A percentile compares a stretch with the other conserved stretches of the same genome.
Evolutionary conservation across 1,140 invertebrate genomes (phyloP).

Genomic region (Drosophila punjabiensis): DNA sequence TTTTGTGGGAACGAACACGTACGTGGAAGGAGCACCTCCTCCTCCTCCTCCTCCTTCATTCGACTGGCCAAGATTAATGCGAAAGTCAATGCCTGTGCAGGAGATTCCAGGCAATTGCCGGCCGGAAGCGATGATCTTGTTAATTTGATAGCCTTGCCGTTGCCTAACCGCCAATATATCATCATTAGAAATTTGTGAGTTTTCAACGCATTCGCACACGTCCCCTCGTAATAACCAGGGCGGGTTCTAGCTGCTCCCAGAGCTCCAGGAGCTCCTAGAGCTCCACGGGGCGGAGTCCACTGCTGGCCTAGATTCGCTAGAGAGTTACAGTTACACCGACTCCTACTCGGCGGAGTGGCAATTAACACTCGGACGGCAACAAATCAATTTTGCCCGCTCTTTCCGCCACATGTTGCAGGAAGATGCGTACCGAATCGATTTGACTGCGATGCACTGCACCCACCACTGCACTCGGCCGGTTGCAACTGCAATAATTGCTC

Average conservation of each 20-base stretch:
- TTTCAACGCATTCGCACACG: constrained; percentile 78
- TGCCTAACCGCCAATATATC: constrained; percentile 62
- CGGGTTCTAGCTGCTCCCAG: neutral
- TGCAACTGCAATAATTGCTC: constrained; percentile 54
- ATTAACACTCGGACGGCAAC: constrained; percentile 82
- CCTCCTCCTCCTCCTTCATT: neutral
- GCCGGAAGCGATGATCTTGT: constrained; percentile 82
- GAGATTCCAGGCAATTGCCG: constrained; percentile 46
- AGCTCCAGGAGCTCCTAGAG: neutral
- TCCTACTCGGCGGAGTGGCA: constrained; percentile 60
- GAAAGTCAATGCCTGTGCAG: constrained; percentile 57
- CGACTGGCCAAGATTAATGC: constrained; percentile 66
- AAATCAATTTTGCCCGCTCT: constrained; percentile 79
- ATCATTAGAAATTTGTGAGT: constrained; percentile 82
- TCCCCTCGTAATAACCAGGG: constrained; percentile 55
- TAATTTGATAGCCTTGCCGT: constrained; percentile 76
- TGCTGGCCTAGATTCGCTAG: constrained; percentile 41
- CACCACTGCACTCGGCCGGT: neutral
- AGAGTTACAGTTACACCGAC: constrained; percentile 53
- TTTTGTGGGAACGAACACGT: constrained; percentile 54
- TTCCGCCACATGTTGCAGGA: constrained; percentile 62
- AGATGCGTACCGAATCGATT: constrained; percentile 81
- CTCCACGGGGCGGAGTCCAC: constrained; percentile 11
- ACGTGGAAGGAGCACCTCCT: constrained; percentile 6
- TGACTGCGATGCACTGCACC: constrained; percentile 58